Evolutionary conservation across 1,140 invertebrate species (phyloP).

Genomic region (Phocides pigmalion): DNA sequence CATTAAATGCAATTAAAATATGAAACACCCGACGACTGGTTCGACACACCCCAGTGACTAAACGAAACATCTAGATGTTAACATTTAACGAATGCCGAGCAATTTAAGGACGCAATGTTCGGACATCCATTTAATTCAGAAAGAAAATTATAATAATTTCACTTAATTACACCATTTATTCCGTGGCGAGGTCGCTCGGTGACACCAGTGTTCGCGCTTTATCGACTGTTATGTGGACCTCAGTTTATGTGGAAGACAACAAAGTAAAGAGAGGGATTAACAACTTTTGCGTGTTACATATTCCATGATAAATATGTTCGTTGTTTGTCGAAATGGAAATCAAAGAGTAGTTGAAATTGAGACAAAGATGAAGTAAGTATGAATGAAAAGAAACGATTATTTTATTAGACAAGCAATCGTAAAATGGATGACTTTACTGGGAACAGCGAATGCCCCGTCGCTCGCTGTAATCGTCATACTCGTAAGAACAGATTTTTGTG

Average conservation of each 20-base stretch:
- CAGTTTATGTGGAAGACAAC: constrained; percentile 51
- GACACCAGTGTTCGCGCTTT: constrained; percentile 55
- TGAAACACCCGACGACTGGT: constrained; percentile 11
- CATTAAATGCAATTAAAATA: constrained; percentile 19
- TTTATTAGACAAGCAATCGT: constrained; percentile 73
- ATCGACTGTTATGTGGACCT: constrained; percentile 41
- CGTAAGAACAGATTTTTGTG: constrained; percentile 66
- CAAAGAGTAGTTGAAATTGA: neutral
- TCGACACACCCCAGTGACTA: constrained; percentile 28
- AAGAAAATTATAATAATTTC: constrained; percentile 81
- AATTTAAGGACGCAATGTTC: constrained; percentile 59
- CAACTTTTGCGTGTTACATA: constrained; percentile 59
- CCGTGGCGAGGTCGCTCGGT: constrained; percentile 58
- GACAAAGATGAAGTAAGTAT: constrained; percentile 13
- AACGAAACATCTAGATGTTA: constrained; percentile 34
- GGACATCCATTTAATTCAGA: constrained; percentile 75
- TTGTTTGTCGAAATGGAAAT: too few relatives aligned
- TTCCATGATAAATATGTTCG: neutral
- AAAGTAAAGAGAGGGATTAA: constrained; percentile 62
- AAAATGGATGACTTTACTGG: constrained; percentile 62
- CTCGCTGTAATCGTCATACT: constrained; percentile 52
- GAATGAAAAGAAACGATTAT: constrained; percentile 50
- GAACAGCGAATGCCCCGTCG: constrained; percentile 27
- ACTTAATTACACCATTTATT: constrained; percentile 81
- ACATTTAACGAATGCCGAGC: constrained; percentile 32